A percentile compares a stretch with the other conserved stretches of the same genome.
Conservation (phyloP, 2,888 invertebrate species). For the Philopedon plagiatum region DNA sequence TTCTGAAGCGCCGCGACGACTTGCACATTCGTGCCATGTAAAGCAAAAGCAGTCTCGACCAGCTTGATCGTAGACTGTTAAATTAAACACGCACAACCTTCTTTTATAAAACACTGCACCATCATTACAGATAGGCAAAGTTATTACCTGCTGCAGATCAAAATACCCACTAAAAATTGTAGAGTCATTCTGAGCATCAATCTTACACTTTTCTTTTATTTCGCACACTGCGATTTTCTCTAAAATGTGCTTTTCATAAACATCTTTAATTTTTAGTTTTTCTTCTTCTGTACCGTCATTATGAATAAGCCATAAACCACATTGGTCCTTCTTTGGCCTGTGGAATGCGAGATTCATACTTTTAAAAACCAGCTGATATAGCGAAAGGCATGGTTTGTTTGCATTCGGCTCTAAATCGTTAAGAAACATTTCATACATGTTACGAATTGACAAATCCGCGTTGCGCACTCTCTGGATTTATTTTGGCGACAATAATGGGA, state of each 20-base stretch:
- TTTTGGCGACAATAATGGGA: slow-evolving; percentile 35
- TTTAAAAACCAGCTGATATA: slow-evolving; percentile 10
- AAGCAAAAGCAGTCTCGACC: slow-evolving; percentile 29
- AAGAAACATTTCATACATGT: slow-evolving; percentile 16
- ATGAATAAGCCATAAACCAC: slow-evolving; percentile 27
- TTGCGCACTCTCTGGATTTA: slow-evolving; percentile 24
- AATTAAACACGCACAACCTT: slow-evolving; percentile 27
- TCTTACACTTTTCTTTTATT: not conserved
- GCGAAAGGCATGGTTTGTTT: not conserved
- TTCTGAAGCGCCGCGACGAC: slow-evolving; percentile 28
- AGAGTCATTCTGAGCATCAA: not conserved
- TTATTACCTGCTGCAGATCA: slow-evolving; percentile 13
- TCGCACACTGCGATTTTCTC: slow-evolving; percentile 18
- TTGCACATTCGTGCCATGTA: slow-evolving; percentile 27
- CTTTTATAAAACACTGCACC: slow-evolving; percentile 25
- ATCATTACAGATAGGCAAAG: too few species aligned
- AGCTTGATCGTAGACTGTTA: slow-evolving; percentile 27
- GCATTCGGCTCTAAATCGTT: not conserved
- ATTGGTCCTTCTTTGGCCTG: slow-evolving; percentile 36
- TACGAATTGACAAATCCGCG: slow-evolving; percentile 20
- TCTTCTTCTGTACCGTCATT: slow-evolving; percentile 19
- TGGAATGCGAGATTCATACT: slow-evolving; percentile 27
- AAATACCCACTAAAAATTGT: slow-evolving; percentile 13
- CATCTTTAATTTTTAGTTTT: slow-evolving; percentile 11
- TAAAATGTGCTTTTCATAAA: slow-evolving; percentile 9